Conservation (phyloP, 2,888 invertebrate species). For the Pocota personata region DNA sequence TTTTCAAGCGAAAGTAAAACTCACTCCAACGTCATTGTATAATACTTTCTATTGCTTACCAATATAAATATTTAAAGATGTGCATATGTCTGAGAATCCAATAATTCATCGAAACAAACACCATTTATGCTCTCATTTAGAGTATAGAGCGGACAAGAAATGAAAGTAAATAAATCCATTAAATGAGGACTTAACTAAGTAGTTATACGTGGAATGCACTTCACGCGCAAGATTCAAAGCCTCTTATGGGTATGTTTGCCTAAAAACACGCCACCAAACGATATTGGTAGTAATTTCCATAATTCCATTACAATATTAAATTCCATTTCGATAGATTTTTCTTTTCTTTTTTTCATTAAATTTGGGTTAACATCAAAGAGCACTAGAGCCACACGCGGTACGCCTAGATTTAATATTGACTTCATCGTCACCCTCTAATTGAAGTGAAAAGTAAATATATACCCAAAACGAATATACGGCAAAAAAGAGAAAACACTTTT, state of each 20-base stretch:
- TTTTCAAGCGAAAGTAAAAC: too few species aligned
- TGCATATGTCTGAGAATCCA: neutral
- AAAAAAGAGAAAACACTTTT: conserved; percentile 8
- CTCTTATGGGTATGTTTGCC: neutral
- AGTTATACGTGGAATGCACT: neutral
- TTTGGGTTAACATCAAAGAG: conserved; percentile 38
- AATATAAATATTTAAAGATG: neutral
- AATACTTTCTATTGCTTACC: neutral
- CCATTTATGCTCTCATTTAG: neutral
- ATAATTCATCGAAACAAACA: neutral
- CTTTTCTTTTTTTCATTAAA: neutral
- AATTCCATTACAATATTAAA: conserved; percentile 5
- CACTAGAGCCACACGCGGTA: conserved; percentile 21
- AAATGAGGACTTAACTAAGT: neutral
- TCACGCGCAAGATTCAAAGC: neutral
- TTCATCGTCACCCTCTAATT: conserved; percentile 47
- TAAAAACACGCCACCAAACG: neutral
- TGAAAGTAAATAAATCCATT: neutral
- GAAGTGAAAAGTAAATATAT: conserved; percentile 48
- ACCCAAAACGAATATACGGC: conserved; percentile 5
- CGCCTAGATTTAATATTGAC: conserved; percentile 40
- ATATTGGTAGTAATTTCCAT: neutral
- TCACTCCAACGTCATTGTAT: too few species aligned
- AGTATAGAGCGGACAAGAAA: neutral
- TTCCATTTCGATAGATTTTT: neutral